A percentile compares a stretch with the other conserved stretches of the same genome.
phyloP scores from a whole-genome alignment of 2,888 invertebrate genomes.

The Ectropis crepuscularia region DNA sequence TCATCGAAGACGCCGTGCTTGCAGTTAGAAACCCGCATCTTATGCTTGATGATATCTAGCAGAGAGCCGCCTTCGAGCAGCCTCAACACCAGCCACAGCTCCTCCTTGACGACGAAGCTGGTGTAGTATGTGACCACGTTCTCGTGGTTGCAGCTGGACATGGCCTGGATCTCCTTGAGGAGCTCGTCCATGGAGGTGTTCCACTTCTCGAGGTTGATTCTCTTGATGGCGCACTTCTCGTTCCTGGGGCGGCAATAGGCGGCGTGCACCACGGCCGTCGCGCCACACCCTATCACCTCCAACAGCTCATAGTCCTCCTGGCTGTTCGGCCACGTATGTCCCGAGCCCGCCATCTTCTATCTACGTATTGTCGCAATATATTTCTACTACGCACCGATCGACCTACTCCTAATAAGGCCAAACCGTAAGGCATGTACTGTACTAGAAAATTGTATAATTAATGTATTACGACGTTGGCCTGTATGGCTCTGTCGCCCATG shows the following conservation, averaged over 20 bases:
- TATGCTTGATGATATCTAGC: constrained; percentile 97
- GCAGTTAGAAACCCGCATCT: constrained; percentile 95
- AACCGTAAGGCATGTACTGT: constrained; percentile 61
- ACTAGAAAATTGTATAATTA: constrained; percentile 45
- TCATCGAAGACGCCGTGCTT: constrained; percentile 99
- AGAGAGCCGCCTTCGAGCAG: constrained; percentile 97
- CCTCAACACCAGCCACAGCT: constrained; percentile 98
- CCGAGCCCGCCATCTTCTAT: constrained; percentile 64
- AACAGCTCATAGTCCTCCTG: constrained; percentile 97
- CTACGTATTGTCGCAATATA: constrained; percentile 38
- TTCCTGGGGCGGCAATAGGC: constrained; percentile 96
- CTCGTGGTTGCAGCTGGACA: constrained; percentile 99
- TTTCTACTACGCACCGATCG: constrained; percentile 38
- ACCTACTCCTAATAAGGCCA: constrained; percentile 68
- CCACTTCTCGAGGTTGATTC: constrained; percentile 99
- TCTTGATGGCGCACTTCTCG: constrained; percentile 99
- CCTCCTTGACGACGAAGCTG: constrained; percentile 98
- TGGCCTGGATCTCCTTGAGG: constrained; percentile 96
- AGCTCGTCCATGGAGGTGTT: constrained; percentile 99
- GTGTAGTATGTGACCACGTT: constrained; percentile 99
- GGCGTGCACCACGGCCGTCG: constrained; percentile 99
- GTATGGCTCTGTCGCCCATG: constrained; percentile 65
- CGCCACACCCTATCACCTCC: constrained; percentile 98
- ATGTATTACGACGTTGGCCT: constrained; percentile 45
- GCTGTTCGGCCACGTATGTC: constrained; percentile 93